Conservation (phyloP, 2,797 vertebrate species). For the Synaphobranchus kaupii region DNA sequence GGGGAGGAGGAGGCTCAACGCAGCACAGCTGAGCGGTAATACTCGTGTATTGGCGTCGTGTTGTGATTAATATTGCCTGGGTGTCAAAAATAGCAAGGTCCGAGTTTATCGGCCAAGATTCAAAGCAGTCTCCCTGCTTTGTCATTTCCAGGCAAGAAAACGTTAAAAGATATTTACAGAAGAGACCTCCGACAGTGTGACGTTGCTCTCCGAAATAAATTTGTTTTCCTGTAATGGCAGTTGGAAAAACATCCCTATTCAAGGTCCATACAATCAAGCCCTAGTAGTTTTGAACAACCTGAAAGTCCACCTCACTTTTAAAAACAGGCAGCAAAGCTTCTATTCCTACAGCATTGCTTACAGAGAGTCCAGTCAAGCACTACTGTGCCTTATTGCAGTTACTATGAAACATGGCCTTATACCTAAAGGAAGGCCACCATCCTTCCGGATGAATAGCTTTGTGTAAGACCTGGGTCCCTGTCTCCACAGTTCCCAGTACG, state of each 20-base stretch:
- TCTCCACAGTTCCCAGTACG: slow-evolving; percentile 39
- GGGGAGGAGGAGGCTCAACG: slow-evolving; percentile 28
- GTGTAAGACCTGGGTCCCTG: slow-evolving; percentile 47
- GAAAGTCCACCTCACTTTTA: background rate
- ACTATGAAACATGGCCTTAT: slow-evolving; percentile 43
- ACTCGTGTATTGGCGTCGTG: slow-evolving; percentile 29
- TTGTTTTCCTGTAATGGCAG: slow-evolving; percentile 4
- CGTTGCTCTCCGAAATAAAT: no score
- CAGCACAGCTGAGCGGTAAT: slow-evolving; percentile 34
- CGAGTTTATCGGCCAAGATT: background rate
- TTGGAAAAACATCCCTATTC: slow-evolving; percentile 16
- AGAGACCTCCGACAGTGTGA: background rate
- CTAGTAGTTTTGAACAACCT: slow-evolving; percentile 23
- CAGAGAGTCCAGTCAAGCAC: slow-evolving; percentile 11
- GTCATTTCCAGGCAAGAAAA: background rate
- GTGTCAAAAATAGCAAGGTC: slow-evolving; percentile 21
- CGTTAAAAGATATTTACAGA: slow-evolving; percentile 9
- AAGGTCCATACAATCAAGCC: slow-evolving; percentile 13
- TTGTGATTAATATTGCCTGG: slow-evolving; percentile 40
- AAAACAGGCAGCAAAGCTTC: slow-evolving; percentile 10
- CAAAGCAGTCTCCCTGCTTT: background rate
- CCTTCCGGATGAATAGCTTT: slow-evolving; percentile 51
- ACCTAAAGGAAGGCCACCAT: slow-evolving; percentile 54
- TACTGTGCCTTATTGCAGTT: slow-evolving; percentile 40
- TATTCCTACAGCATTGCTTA: slow-evolving; percentile 15